Evolutionary conservation across 2,797 vertebrate genomes (phyloP).

Genomic region (Tokudaia muenninki): DNA sequence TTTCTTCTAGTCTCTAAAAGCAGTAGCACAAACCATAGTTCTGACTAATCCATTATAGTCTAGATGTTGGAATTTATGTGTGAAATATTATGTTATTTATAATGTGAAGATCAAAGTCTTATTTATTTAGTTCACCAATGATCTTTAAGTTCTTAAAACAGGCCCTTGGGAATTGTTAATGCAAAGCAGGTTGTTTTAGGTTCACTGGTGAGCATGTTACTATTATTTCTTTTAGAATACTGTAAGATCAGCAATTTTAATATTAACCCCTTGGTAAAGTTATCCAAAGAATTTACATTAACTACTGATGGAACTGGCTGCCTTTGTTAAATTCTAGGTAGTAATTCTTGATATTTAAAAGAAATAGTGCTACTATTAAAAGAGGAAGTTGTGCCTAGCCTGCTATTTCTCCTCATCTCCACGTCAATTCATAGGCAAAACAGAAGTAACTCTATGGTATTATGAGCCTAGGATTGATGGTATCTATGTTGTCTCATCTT

Average conservation of each 20-base stretch:
- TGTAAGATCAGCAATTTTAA: background rate
- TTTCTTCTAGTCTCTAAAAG: slow-evolving; percentile 41
- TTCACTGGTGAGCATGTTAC: background rate
- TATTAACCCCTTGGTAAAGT: background rate
- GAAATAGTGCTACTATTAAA: background rate
- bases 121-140: background rate
- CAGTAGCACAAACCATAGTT: background rate
- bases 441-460: background rate
- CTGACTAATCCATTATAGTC: background rate
- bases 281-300: background rate
- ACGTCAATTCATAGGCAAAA: background rate
- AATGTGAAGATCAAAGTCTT: background rate
- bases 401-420: background rate
- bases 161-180: background rate
- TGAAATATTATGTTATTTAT: background rate
- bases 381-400: background rate
- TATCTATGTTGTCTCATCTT: background rate
- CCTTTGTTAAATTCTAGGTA: slow-evolving; percentile 18
- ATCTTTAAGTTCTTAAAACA: slow-evolving; percentile 18
- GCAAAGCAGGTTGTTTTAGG: slow-evolving; percentile 11
- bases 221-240: background rate
- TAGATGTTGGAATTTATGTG: background rate
- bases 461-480: background rate
- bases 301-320: background rate
- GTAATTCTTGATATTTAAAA: background rate